phyloP scores from a whole-genome alignment of 1,140 invertebrate genomes.

The Aricia agestis region DNA sequence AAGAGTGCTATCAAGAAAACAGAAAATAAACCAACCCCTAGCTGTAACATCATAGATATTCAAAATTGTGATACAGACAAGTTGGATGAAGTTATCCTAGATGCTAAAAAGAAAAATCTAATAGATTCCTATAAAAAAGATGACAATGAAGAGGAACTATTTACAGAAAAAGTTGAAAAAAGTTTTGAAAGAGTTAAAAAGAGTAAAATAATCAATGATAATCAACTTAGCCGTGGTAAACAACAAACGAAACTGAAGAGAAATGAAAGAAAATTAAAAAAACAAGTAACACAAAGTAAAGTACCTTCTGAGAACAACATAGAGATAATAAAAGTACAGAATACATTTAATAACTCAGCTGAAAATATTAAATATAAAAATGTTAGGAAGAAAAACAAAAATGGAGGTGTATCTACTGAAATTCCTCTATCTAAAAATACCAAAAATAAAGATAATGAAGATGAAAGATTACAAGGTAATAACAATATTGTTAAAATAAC shows the following conservation, averaged over 20 bases:
- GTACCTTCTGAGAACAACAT: not conserved
- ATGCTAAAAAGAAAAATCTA: constrained; percentile 50
- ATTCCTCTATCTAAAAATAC: too few relatives aligned
- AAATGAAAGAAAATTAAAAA: not conserved
- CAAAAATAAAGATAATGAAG: too few relatives aligned
- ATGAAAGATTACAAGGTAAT: not conserved
- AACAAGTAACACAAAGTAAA: not conserved
- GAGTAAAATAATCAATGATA: not conserved
- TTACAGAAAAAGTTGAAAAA: constrained; percentile 29
- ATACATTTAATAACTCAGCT: not conserved
- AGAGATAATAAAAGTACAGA: not conserved
- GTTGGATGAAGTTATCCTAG: constrained; percentile 47
- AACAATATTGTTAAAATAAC: not conserved
- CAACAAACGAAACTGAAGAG: not conserved
- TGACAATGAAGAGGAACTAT: constrained; percentile 43
- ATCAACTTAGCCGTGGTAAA: not conserved
- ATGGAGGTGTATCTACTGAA: not conserved
- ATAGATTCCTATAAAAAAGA: constrained; percentile 41
- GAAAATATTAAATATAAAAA: not conserved
- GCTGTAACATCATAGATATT: constrained; percentile 25
- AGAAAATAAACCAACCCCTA: not conserved
- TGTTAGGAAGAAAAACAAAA: not conserved
- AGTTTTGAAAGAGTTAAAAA: not conserved
- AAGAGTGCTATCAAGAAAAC: constrained; percentile 1
- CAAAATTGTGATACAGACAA: constrained; percentile 38